Conservation (phyloP, 37 sponge, comb jelly and placozoan genomes). For the Dysidea cf. avara region DNA sequence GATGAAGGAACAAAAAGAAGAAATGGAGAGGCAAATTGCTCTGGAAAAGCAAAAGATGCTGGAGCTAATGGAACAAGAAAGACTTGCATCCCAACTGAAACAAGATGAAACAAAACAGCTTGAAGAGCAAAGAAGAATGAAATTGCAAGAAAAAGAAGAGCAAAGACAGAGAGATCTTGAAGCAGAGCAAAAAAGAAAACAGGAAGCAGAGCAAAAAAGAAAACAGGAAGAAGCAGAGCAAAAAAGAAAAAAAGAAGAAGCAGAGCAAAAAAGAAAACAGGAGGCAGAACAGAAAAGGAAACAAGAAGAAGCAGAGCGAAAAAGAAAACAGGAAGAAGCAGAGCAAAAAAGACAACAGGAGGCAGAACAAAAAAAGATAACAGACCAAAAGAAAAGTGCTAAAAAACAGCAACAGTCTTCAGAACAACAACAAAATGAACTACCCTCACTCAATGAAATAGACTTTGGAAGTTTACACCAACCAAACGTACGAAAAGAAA, state of each 20-base stretch:
- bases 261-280: constrained; percentile 13
- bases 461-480: not conserved
- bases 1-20: constrained; percentile 26
- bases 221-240: constrained; percentile 36
- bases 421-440: not conserved
- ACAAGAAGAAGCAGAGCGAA: constrained; percentile 15
- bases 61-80: not conserved
- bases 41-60: not conserved
- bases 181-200: not conserved
- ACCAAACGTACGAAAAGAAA: not conserved
- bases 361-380: not conserved
- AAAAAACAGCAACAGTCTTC: not conserved
- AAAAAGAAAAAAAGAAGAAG: constrained; percentile 19
- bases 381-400: constrained; percentile 11
- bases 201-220: constrained; percentile 16
- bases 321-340: constrained; percentile 9
- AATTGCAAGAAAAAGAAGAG: constrained; percentile 2
- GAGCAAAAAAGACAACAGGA: constrained; percentile 10
- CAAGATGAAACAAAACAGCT: not conserved
- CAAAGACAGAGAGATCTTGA: not conserved
- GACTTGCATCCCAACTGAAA: not conserved
- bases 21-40: not conserved
- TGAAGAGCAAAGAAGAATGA: not conserved
- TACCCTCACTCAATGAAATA: not conserved
- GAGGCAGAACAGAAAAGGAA: constrained; percentile 19